phyloP scores from a whole-genome alignment of 2,888 invertebrate genomes.

The Pandemis corylana region DNA sequence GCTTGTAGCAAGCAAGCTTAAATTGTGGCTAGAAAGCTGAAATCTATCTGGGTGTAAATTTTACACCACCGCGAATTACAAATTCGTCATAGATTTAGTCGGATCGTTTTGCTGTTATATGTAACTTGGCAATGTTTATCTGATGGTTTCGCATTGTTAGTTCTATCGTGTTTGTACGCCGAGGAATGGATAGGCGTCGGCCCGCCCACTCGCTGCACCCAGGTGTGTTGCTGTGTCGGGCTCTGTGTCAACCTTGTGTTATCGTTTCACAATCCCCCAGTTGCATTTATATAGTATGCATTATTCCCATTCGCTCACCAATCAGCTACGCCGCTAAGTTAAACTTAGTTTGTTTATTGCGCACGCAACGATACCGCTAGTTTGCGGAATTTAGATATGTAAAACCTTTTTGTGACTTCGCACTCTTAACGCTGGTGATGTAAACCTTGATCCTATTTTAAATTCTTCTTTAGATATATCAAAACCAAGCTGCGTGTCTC shows the following conservation, averaged over 20 bases:
- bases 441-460: neutral
- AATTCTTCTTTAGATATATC: neutral
- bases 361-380: neutral
- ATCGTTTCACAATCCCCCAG: conserved; percentile 60
- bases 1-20: neutral
- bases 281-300: conserved; percentile 51
- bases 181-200: conserved; percentile 63
- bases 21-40: neutral
- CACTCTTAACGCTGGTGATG: neutral
- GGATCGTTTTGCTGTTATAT: conserved; percentile 24
- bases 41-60: conserved; percentile 6
- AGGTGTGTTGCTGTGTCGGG: conserved; percentile 61
- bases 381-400: neutral
- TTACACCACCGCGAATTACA: conserved; percentile 10
- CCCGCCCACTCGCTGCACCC: conserved; percentile 75
- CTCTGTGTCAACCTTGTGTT: conserved; percentile 62
- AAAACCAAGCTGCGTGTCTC: neutral
- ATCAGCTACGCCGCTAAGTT: conserved; percentile 26
- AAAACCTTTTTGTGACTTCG: neutral
- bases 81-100: conserved; percentile 17
- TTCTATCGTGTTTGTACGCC: conserved; percentile 58
- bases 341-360: conserved; percentile 17
- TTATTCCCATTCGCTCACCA: conserved; percentile 24
- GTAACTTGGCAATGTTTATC: conserved; percentile 44
- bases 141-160: conserved; percentile 60